These are phyloP conservation scores for Ennomos erosarius DNA, from an alignment of 2,888 invertebrate genomes.

Conservation along the genomic window DNA sequence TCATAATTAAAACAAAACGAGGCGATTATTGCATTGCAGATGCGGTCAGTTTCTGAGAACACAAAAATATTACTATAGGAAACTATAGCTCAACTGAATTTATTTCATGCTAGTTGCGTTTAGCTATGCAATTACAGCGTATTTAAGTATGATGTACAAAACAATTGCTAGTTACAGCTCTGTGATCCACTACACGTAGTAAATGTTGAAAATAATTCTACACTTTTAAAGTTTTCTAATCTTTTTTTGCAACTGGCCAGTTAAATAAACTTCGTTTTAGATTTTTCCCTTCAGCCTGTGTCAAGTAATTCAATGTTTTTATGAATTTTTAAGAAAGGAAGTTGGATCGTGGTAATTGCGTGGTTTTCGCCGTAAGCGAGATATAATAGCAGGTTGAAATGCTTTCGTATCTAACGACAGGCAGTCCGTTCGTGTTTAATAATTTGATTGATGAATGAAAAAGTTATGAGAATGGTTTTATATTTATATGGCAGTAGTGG, in stretches of 20 bases:
- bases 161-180: slow-evolving; percentile 47
- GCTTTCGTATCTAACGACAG: slow-evolving; percentile 20
- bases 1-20: slow-evolving; percentile 29
- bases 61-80: slow-evolving; percentile 41
- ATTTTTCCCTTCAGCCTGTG: not conserved
- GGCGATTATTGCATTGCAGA: slow-evolving; percentile 26
- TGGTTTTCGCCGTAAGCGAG: slow-evolving; percentile 31
- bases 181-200: slow-evolving; percentile 43
- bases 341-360: slow-evolving; percentile 9
- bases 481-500: not conserved
- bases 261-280: not conserved
- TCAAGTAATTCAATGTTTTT: slow-evolving; percentile 9
- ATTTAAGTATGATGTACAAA: slow-evolving; percentile 57
- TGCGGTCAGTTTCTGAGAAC: slow-evolving; percentile 22
- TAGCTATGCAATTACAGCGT: slow-evolving; percentile 62
- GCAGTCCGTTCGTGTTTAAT: slow-evolving; percentile 1
- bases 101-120: slow-evolving; percentile 66
- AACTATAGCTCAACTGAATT: slow-evolving; percentile 49
- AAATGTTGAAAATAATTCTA: slow-evolving; percentile 54
- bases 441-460: slow-evolving; percentile 19
- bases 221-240: slow-evolving; percentile 29
- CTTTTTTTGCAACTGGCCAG: not conserved
- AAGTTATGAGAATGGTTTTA: slow-evolving; percentile 9
- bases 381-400: slow-evolving; percentile 33
- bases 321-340: slow-evolving; percentile 25